Evolutionary conservation across 2,113 vertebrate genomes (phyloP).

Genomic region (Zosterops lateralis): DNA sequence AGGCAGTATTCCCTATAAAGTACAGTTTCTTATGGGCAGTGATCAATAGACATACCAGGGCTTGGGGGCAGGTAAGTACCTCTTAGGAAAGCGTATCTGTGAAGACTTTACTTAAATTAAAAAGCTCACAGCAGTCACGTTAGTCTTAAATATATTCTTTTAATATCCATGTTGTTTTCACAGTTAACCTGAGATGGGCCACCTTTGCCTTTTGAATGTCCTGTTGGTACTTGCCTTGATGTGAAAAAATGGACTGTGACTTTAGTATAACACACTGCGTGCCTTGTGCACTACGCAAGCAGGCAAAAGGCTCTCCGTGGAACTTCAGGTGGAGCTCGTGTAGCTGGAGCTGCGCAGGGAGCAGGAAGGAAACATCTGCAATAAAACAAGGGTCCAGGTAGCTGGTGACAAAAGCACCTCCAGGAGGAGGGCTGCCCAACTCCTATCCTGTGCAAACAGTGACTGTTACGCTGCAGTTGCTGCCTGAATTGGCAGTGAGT

Average conservation of each 20-base stretch:
- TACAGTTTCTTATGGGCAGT: slow-evolving; percentile 30
- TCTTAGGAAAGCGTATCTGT: not conserved
- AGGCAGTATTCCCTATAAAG: slow-evolving; percentile 33
- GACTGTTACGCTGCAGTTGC: accelerated
- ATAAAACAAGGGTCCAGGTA: not conserved
- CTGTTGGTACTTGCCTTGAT: not conserved
- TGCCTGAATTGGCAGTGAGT: not conserved
- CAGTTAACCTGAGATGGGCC: not conserved
- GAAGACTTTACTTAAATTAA: not conserved
- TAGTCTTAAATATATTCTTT: not conserved
- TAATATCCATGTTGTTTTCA: not conserved
- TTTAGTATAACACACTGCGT: not conserved
- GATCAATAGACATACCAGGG: not conserved
- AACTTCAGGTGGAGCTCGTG: not conserved
- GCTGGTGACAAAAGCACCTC: not conserved
- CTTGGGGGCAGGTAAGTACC: slow-evolving; percentile 18
- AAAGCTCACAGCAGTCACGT: not conserved
- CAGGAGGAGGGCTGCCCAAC: not conserved
- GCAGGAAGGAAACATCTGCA: not conserved
- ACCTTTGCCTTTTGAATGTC: not conserved
- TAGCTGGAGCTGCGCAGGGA: not conserved
- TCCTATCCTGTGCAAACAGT: not conserved
- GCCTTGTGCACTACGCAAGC: not conserved
- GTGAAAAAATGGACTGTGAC: not conserved
- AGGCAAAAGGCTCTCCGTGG: not conserved